Conservation (phyloP, 1,140 invertebrate species). For the Odontomachus brunneus region DNA sequence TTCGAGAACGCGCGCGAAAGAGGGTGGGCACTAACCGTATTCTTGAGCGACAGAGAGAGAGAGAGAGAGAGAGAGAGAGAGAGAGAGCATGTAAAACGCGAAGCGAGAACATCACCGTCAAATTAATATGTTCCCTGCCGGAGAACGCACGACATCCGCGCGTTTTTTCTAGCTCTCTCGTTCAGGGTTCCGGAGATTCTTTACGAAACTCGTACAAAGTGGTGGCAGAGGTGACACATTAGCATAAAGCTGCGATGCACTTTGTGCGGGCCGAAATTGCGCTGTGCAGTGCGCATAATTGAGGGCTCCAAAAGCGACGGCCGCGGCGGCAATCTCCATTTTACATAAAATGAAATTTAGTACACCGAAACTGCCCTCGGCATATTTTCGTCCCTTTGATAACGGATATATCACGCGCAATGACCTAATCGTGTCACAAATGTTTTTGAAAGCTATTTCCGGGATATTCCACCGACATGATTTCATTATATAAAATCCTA, state of each 20-base stretch:
- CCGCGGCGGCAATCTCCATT: slow-evolving; percentile 13
- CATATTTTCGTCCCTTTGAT: slow-evolving; percentile 27
- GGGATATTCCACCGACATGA: not conserved
- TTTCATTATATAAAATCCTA: not conserved
- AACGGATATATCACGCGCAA: not conserved
- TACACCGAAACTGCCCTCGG: not conserved
- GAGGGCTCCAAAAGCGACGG: slow-evolving; percentile 7
- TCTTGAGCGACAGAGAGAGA: slow-evolving; percentile 8
- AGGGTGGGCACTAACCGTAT: not conserved
- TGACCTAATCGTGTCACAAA: not conserved
- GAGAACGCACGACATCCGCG: not conserved
- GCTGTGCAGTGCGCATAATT: slow-evolving; percentile 9
- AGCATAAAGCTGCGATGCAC: not conserved
- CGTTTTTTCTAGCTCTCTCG: no score
- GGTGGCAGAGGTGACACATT: not conserved
- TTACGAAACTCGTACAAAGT: slow-evolving; percentile 1
- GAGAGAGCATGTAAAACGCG: slow-evolving; percentile 5
- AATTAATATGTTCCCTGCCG: slow-evolving; percentile 19
- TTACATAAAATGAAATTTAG: slow-evolving; percentile 20
- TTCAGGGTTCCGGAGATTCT: not conserved
- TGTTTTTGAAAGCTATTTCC: not conserved
- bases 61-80: not conserved
- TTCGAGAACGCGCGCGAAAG: not conserved
- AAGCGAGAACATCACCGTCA: slow-evolving; percentile 15
- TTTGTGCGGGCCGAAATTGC: slow-evolving; percentile 9